These are phyloP conservation scores for Pseudorhiza aurosa DNA, from an alignment of 30 jellyfish, hydroid and myxozoan species.

Conservation along the genomic window DNA sequence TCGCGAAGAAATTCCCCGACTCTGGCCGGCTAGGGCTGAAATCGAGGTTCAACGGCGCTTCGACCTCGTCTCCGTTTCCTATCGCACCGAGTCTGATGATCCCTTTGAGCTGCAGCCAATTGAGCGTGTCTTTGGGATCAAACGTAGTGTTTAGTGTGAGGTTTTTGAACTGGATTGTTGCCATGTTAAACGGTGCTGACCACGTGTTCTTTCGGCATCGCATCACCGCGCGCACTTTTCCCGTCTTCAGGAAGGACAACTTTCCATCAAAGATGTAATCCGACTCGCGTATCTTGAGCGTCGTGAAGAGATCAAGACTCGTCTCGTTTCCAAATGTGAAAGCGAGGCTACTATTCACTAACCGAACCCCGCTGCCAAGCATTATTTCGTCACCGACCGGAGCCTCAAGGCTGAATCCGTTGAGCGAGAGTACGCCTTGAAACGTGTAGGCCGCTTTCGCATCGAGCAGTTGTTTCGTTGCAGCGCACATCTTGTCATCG, in stretches of 20 bases:
- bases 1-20: constrained; percentile 83
- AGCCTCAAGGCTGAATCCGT: constrained; percentile 77
- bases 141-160: constrained; percentile 65
- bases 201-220: constrained; percentile 69
- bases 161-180: constrained; percentile 69
- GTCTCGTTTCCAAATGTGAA: constrained; percentile 85
- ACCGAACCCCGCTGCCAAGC: constrained; percentile 72
- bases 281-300: constrained; percentile 65
- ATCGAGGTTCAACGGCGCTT: constrained; percentile 80
- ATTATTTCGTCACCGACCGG: constrained; percentile 56
- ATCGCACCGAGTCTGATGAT: constrained; percentile 69
- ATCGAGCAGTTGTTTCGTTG: constrained; percentile 73
- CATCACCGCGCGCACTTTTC: constrained; percentile 74
- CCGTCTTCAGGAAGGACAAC: constrained; percentile 75
- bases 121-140: constrained; percentile 66
- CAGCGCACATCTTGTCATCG: constrained; percentile 88
- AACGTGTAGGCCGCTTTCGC: constrained; percentile 71
- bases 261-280: constrained; percentile 78
- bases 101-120: constrained; percentile 72
- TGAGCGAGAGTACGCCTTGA: constrained; percentile 81
- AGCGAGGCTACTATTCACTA: constrained; percentile 79
- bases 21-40: constrained; percentile 78
- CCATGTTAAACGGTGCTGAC: constrained; percentile 89
- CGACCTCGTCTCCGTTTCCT: constrained; percentile 82
- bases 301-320: constrained; percentile 57